Base-by-base conservation (phyloP, 2,113 vertebrate species). In the Perca fluviatilis region DNA sequence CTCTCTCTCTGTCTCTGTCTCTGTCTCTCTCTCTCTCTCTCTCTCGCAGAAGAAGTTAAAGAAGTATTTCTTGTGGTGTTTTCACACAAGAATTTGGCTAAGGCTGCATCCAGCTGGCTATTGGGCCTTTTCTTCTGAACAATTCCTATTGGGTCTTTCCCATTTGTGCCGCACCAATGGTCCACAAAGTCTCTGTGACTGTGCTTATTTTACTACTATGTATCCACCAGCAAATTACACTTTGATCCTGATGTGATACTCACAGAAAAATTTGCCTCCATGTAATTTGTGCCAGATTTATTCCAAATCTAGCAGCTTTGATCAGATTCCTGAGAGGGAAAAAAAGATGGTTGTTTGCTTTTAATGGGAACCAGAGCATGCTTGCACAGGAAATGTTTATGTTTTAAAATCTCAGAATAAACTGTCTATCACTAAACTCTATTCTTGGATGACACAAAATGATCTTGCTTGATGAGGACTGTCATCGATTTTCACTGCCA, bases 121-220 rank as follows among this genome's bases (percentile, higher is more conserved):
- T 57, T 6, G 47, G 36, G 43, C 43, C 47, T 49, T 75, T 40
- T 75, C 70, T 46, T 40, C 25, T 33, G 18, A 76, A 74, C 27
- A 46, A 10, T 74, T 65, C 53, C 46, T 40, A 40, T 1, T 56
- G 65, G 65, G 46, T 33, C 9, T 33, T 10, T 70, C 69, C 61
- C 18, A 69, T 73, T 72, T 62, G 36, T 46, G 40, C 30, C 27
- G 2, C 7, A 57, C 23, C 25, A 40, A 43, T 74, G 79, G 63
- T 58, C 85, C 74, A 70, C 50, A 51, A 50, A 51, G 7, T 68
- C 57, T 79, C 72, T 80, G 47, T 85, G 82, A 88, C 67, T 88
- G 10, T 15, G 50, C 60, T 75, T 10, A 40, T 72, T 74, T 5
- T 50, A 64, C 10, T 25, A 30, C 49, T 15, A n/a, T 27, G 69